Evolutionary conservation across 1,140 invertebrate species (phyloP).

Genomic region (Theocolax elegans): DNA sequence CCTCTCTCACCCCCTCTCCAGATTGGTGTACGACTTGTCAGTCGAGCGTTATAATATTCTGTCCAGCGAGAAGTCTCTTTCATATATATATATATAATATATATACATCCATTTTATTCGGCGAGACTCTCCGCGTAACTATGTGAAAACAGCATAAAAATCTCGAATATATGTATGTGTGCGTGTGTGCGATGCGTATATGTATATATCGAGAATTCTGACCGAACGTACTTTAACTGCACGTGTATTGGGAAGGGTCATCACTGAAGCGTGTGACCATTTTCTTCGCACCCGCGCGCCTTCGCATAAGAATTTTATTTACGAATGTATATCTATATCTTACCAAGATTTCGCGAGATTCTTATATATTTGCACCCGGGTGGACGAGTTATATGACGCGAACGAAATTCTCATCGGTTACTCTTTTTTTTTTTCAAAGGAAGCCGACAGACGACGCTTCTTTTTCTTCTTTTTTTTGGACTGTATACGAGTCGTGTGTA

Average conservation of each 20-base stretch:
- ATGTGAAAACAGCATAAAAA: slow-evolving; percentile 39
- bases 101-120: slow-evolving; percentile 10
- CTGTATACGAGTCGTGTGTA: too few relatives aligned
- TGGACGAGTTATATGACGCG: slow-evolving; percentile 38
- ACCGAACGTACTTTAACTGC: too few relatives aligned
- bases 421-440: slow-evolving; percentile 13
- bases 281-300: slow-evolving; percentile 51
- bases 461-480: too few relatives aligned
- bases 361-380: slow-evolving; percentile 29
- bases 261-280: slow-evolving; percentile 62
- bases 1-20: slow-evolving; percentile 46
- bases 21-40: too few relatives aligned
- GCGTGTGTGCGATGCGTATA: too few relatives aligned
- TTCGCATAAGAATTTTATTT: slow-evolving; percentile 58
- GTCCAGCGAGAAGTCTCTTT: slow-evolving; percentile 47
- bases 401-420: slow-evolving; percentile 21
- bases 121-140: not conserved
- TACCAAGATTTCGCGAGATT: slow-evolving; percentile 35
- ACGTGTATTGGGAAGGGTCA: slow-evolving; percentile 53
- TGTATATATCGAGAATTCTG: slow-evolving; percentile 30
- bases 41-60: slow-evolving; percentile 62
- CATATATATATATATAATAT: slow-evolving; percentile 16
- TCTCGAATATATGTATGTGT: slow-evolving; percentile 36
- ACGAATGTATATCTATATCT: slow-evolving; percentile 53
- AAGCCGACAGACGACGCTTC: slow-evolving; percentile 11